phyloP scores from a whole-genome alignment of 2,888 invertebrate genomes.

The Neoaliturus tenellus region DNA sequence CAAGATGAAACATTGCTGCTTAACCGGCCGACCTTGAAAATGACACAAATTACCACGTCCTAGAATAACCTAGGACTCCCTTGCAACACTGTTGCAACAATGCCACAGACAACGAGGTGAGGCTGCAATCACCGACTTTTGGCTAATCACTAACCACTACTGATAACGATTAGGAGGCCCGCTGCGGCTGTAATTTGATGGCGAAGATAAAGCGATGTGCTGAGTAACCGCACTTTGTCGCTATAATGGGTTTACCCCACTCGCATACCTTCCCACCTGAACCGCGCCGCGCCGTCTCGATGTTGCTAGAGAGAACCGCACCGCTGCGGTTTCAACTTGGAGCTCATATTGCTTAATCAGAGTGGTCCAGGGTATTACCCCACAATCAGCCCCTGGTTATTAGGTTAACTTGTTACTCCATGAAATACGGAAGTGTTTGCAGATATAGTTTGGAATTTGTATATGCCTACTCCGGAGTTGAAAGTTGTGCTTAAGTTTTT shows the following conservation, averaged over 20 bases:
- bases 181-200: slow-evolving; percentile 16
- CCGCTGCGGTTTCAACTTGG: not conserved
- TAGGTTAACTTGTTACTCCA: not conserved
- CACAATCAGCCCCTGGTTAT: not conserved
- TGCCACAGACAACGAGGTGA: not conserved
- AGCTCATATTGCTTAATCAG: not conserved
- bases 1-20: too few species aligned
- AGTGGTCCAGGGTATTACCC: not conserved
- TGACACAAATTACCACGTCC: too few species aligned
- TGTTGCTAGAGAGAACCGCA: not conserved
- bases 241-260: slow-evolving; percentile 19
- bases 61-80: too few species aligned
- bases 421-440: too few species aligned
- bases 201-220: not conserved
- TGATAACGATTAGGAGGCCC: slow-evolving; percentile 6
- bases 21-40: too few species aligned
- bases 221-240: slow-evolving; percentile 19
- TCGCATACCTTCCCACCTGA: not conserved
- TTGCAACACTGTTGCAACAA: slow-evolving; percentile 1
- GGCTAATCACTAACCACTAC: not conserved
- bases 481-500: too few species aligned
- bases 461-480: too few species aligned
- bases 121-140: not conserved
- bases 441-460: too few species aligned
- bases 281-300: not conserved